These are phyloP conservation scores for Choristoneura rosaceana DNA, from an alignment of 2,888 invertebrate species.

Conservation along the genomic window DNA sequence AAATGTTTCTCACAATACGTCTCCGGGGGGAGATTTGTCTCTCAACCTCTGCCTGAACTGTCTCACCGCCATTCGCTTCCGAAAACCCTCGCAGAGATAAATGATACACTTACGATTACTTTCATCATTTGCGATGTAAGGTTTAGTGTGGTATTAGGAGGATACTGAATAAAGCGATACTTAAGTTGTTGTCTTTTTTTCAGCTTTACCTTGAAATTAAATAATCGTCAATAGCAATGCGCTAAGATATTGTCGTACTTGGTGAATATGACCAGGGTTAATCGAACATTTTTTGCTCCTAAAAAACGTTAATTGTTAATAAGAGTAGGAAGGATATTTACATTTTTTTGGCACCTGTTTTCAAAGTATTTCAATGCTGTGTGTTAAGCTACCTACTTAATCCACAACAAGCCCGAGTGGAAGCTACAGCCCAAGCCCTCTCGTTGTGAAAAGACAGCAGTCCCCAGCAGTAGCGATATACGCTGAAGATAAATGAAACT, in stretches of 20 bases:
- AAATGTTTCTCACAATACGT: constrained; percentile 47
- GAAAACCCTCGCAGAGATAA: constrained; percentile 36
- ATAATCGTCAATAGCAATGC: no score
- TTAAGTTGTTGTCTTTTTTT: background rate
- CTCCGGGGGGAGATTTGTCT: constrained; percentile 56
- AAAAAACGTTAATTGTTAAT: no score
- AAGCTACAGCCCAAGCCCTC: background rate
- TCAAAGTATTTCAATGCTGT: no score
- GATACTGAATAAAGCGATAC: background rate
- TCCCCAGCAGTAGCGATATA: no score
- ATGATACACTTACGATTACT: constrained; percentile 25
- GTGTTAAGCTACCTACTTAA: no score
- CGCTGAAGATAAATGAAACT: background rate
- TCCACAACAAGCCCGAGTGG: no score
- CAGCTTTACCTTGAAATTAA: background rate
- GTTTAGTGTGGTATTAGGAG: background rate
- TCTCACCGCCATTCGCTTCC: constrained; percentile 50
- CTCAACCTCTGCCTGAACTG: constrained; percentile 45
- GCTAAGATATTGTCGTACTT: no score
- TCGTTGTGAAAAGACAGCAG: background rate
- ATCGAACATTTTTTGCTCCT: no score
- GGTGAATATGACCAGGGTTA: no score
- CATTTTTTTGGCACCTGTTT: no score
- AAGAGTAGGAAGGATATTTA: no score
- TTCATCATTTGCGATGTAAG: background rate